phyloP scores from a whole-genome alignment of 2,888 invertebrate genomes.

The Tetrapedia diversipes region DNA sequence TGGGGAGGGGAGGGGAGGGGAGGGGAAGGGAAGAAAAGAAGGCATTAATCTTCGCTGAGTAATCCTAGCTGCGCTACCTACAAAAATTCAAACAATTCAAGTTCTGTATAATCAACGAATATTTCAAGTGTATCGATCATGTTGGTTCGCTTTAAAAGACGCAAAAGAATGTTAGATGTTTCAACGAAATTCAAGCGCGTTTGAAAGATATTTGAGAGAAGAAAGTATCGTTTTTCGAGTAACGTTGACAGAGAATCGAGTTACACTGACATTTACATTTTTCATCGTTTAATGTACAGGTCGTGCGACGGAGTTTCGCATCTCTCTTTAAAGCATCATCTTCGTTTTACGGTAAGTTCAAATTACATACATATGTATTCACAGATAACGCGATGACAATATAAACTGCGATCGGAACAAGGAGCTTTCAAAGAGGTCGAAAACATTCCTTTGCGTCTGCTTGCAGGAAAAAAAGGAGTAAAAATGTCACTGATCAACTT shows the following conservation, averaged over 20 bases:
- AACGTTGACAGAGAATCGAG: not conserved
- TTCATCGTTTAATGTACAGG: not conserved
- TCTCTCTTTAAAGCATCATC: not conserved
- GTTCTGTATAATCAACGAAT: slow-evolving; percentile 3
- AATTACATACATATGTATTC: too few relatives aligned
- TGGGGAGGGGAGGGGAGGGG: too few relatives aligned
- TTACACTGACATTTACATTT: not conserved
- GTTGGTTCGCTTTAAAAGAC: slow-evolving; percentile 13
- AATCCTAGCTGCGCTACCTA: not conserved
- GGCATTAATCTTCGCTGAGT: slow-evolving; percentile 23
- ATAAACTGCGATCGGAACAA: not conserved
- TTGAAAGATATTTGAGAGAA: not conserved
- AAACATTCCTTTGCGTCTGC: not conserved
- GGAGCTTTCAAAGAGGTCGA: not conserved
- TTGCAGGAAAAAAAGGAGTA: slow-evolving; percentile 8
- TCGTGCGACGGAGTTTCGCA: not conserved
- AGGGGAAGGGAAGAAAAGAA: slow-evolving; percentile 4
- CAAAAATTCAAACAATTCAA: slow-evolving; percentile 8
- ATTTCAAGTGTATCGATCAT: slow-evolving; percentile 27
- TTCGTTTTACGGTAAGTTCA: not conserved
- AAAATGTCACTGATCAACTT: slow-evolving; percentile 80
- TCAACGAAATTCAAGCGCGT: not conserved
- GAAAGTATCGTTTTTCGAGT: too few relatives aligned
- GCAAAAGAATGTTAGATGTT: not conserved
- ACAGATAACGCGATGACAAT: too few relatives aligned